Evolutionary conservation across 2,113 vertebrate genomes (phyloP).

Genomic region (Coptodon rendalli): DNA sequence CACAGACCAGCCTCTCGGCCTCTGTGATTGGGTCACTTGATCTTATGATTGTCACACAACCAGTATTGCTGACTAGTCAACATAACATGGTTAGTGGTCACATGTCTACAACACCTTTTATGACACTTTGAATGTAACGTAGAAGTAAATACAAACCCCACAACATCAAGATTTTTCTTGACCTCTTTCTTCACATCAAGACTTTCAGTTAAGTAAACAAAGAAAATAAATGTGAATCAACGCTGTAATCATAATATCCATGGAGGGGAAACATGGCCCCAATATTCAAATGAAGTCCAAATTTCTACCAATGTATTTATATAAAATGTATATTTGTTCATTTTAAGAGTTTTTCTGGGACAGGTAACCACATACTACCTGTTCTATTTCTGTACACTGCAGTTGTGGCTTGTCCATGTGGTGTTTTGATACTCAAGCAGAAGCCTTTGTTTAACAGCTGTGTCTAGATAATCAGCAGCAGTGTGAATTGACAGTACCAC

Average conservation of each 20-base stretch:
- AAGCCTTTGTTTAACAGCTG: neutral
- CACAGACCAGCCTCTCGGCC: neutral
- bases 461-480: neutral
- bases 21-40: neutral
- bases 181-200: neutral
- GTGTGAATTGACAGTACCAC: neutral
- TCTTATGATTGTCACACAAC: neutral
- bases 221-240: neutral
- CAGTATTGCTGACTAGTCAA: neutral
- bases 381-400: neutral
- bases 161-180: neutral
- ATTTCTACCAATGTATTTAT: neutral
- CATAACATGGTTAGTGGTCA: neutral
- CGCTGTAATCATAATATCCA: neutral
- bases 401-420: neutral
- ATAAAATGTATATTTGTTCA: neutral
- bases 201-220: neutral
- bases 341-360: neutral
- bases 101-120: neutral
- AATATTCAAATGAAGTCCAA: neutral
- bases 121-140: neutral
- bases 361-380: neutral
- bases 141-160: neutral
- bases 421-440: neutral
- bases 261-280: neutral